These are phyloP conservation scores for Paracanthobrama guichenoti DNA, from an alignment of 2,113 vertebrate genomes.

Conservation along the genomic window DNA sequence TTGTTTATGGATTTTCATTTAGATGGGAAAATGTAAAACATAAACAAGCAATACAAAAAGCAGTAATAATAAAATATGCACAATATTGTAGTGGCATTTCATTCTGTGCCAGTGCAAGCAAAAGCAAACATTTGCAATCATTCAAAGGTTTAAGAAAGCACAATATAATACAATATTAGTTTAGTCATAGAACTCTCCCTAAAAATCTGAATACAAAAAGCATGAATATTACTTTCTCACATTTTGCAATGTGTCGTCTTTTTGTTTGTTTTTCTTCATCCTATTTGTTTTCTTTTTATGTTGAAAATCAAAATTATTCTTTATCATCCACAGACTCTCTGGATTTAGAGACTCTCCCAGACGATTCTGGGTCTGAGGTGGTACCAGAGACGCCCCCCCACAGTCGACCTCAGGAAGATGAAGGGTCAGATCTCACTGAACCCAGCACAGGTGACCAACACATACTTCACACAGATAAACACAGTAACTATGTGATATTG, in stretches of 20 bases:
- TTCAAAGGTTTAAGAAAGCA: background rate
- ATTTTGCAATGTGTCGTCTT: background rate
- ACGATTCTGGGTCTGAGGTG: slow-evolving; percentile 34
- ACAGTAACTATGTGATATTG: background rate
- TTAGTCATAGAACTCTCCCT: background rate
- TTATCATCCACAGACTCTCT: background rate
- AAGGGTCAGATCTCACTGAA: slow-evolving; percentile 22
- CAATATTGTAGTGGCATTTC: background rate
- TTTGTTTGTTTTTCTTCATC: slow-evolving; percentile 4
- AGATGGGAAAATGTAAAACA: background rate
- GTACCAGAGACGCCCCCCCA: slow-evolving; percentile 39
- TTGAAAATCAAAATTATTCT: background rate
- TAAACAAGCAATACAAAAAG: background rate
- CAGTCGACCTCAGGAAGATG: slow-evolving; percentile 35
- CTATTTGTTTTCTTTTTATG: background rate
- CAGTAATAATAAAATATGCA: background rate
- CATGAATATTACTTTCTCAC: background rate
- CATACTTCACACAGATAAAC: background rate
- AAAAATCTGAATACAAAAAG: background rate
- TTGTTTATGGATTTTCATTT: background rate
- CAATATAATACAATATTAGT: background rate
- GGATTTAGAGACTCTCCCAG: background rate
- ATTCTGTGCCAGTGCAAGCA: background rate
- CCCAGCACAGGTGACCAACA: background rate
- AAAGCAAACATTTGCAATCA: background rate